Evolutionary conservation across 2,113 vertebrate species (phyloP), one percentile per base, ranked within the genome.

Genomic region (Struthidea cinerea): DNA sequence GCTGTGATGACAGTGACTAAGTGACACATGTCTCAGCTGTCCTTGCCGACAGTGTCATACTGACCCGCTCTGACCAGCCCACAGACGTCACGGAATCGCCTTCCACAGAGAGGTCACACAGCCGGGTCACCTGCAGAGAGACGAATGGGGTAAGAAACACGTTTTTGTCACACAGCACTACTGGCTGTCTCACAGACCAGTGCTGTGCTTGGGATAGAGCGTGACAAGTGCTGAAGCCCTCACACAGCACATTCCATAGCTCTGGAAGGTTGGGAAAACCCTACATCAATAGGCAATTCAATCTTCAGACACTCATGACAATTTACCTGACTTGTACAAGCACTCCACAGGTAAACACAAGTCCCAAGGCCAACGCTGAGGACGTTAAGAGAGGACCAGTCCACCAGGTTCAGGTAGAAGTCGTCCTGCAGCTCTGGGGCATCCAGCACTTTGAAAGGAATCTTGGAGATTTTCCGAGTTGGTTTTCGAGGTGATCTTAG

Each of bases 361-460:
- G 99, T 99, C 7, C 99, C 99, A 79, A 99, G 98, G 84, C 99
- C 99, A 75, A 99, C 99, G 1, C 99, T 99, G 92, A 99, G 99
- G 59, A 99, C 99, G 0, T 99, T 99, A 46, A 99, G 98, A 63
- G 99, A 99, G 2, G 99, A 99, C 99, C 99, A 99, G 98, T 99
- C 99, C 78, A 99, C 99, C 86, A 99, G 96, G 96, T 99, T 99
- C 97, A 99, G 98, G 98, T 99, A 99, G 98, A 99, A 99, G 88
- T 99, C 99, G 0, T 99, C 99, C 95, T 99, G 99, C 41, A 99
- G 98, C 94, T 99, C 99, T 1, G 99, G 99, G 14, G 99, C 99
- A 7, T 99, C 99, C 67, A 99, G 96, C 64, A 99, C 99, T 97
- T 99, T 99, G 84, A 99, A 99, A 19, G 99, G 99, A 80, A 99